A percentile compares a stretch with the other conserved stretches of the same genome.
Conservation (phyloP, 2,888 invertebrate species). For the Ptychoptera albimana region DNA sequence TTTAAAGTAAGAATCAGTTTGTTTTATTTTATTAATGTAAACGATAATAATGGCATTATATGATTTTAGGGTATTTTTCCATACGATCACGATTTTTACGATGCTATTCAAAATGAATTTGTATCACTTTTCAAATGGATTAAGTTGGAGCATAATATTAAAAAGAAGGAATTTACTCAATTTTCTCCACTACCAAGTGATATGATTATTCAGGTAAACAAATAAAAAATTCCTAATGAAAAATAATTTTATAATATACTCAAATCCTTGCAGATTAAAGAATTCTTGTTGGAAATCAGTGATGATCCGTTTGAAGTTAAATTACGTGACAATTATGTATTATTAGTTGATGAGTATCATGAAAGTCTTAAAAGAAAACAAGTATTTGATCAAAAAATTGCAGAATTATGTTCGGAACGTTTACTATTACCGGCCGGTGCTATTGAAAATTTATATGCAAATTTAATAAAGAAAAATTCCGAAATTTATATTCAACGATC, state of each 20-base stretch:
- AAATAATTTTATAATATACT: no score
- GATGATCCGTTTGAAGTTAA: slow-evolving; percentile 98
- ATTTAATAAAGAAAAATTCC: slow-evolving; percentile 76
- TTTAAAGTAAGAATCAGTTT: slow-evolving; percentile 18
- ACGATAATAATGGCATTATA: no score
- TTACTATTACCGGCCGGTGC: slow-evolving; percentile 64
- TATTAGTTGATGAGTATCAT: slow-evolving; percentile 87
- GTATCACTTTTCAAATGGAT: slow-evolving; percentile 91
- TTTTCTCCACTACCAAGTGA: slow-evolving; percentile 72
- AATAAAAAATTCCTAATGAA: background rate
- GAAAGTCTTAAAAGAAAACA: slow-evolving; percentile 81
- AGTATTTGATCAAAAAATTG: slow-evolving; percentile 77
- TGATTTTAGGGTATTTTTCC: slow-evolving; percentile 55
- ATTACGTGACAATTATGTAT: slow-evolving; percentile 85
- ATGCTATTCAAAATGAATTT: slow-evolving; percentile 75
- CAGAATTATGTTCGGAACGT: slow-evolving; percentile 66
- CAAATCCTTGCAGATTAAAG: slow-evolving; percentile 64
- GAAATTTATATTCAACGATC: slow-evolving; percentile 91
- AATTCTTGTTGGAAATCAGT: slow-evolving; percentile 78
- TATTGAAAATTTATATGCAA: slow-evolving; percentile 77
- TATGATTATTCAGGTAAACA: slow-evolving; percentile 63
- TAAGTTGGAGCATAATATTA: slow-evolving; percentile 60
- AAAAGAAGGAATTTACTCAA: slow-evolving; percentile 50
- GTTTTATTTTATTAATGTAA: no score
- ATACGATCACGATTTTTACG: slow-evolving; percentile 74